Conservation (phyloP, 2,888 invertebrate species). For the Leistus spinibarbis region DNA sequence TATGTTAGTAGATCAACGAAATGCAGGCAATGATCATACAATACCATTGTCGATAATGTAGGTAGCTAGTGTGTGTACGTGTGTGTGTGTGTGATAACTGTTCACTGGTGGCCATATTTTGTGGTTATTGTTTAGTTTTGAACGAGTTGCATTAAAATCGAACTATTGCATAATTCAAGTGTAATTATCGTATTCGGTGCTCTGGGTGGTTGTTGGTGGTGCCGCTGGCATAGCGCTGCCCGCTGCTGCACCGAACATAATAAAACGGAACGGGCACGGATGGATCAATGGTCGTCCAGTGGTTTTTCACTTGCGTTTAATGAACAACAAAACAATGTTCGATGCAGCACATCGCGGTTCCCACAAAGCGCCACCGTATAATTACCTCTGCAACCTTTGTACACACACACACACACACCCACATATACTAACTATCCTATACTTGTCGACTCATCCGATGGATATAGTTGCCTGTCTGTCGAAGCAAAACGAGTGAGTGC, state of each 20-base stretch:
- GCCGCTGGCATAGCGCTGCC: no score
- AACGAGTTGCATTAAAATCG: not conserved
- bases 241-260: not conserved
- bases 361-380: conserved; percentile 36
- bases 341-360: conserved; percentile 20
- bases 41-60: not conserved
- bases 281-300: conserved; percentile 4
- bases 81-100: not conserved
- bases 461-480: not conserved
- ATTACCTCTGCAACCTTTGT: conserved; percentile 37
- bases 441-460: not conserved
- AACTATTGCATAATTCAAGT: not conserved
- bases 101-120: not conserved
- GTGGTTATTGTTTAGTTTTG: not conserved
- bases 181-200: not conserved
- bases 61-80: no score
- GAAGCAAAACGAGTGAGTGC: not conserved
- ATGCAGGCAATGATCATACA: not conserved
- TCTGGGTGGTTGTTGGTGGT: no score
- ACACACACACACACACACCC: not conserved
- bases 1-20: no score
- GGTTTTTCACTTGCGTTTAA: conserved; percentile 37
- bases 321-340: conserved; percentile 35
- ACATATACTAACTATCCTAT: no score
- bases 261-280: conserved; percentile 1